Evolutionary conservation across 2,113 vertebrate species (phyloP).

Genomic region (Hippocampus comes): DNA sequence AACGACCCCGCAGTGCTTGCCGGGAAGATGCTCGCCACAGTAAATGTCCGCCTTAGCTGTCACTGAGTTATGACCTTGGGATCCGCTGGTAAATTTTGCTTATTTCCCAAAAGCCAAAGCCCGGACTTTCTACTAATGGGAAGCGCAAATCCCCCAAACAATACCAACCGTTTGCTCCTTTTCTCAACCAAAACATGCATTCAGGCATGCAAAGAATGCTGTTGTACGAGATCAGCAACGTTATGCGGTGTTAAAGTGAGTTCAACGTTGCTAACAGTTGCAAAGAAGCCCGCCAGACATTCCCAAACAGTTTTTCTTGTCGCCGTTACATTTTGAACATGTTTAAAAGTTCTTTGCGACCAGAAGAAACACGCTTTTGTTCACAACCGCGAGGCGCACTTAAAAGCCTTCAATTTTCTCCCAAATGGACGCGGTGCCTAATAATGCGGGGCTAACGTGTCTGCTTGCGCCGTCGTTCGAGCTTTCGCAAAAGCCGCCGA

Average conservation of each 20-base stretch:
- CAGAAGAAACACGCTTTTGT: no score
- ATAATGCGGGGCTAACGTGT: no score
- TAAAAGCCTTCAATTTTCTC: no score
- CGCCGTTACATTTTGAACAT: no score
- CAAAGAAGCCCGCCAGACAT: no score
- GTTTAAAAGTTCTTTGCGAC: no score
- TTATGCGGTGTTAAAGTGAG: not conserved
- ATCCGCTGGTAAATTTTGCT: not conserved
- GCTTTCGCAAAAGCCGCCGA: no score
- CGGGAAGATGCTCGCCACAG: not conserved
- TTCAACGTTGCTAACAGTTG: no score
- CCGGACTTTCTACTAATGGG: not conserved
- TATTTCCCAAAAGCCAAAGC: constrained; percentile 2
- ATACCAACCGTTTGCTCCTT: not conserved
- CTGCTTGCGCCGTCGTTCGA: no score
- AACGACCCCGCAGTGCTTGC: not conserved
- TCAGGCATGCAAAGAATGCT: not conserved
- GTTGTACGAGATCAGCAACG: not conserved
- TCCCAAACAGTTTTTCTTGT: no score
- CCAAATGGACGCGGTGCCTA: no score
- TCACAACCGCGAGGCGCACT: no score
- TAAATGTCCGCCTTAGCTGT: not conserved
- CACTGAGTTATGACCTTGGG: not conserved
- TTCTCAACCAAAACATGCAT: not conserved
- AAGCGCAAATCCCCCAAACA: not conserved